Evolutionary conservation across 2,113 vertebrate genomes (phyloP), one percentile per base, ranked within the genome.

Genomic region (Stictonetta naevosa): DNA sequence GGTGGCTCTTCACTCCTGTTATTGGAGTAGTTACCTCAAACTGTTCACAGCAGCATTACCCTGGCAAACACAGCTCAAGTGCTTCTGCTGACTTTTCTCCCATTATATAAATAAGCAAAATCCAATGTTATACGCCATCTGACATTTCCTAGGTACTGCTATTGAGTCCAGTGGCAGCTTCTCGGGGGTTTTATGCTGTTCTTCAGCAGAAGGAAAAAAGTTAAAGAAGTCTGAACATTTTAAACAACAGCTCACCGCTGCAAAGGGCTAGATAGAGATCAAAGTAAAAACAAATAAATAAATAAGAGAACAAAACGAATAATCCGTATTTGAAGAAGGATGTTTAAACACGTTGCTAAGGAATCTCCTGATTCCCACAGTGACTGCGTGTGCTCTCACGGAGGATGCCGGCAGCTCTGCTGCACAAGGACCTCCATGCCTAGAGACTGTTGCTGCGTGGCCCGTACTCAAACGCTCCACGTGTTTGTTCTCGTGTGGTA

Each of bases 361-460:
- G 59, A 34, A 62, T 63, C 31, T 83, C 52, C 31, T 0, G 4
- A 3, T 16, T 52, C 29, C 44, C 5, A 1, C 8, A 26, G 7
- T 1, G 3, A 34, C 20, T 72, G 36, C 0, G 0, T 1, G 1
- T 34, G 60, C 38, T 34, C 17, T n/a, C 21, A 4, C 2, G 33
- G 26, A 84, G 10, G 59, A 75, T 21, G 23, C 42, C 1, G 3
- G 20, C 53, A 83, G 38, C 53, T 72, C 20, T 6, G 55, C 31
- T 4, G 6, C 73, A 34, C 1, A 5, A 31, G 28, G 23, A 62
- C 31, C 28, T 58, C 2, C 1, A 62, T 79, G 69, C 58, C 18
- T 64, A 7, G 60, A 83, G 64, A 46, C 40, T 63, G 15, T 8
- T 69, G 73, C 72, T 52, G 33, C 4, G 2, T 17, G 64, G 46